phyloP scores from a whole-genome alignment of 1,140 invertebrate genomes.

The Aphis craccivora region DNA sequence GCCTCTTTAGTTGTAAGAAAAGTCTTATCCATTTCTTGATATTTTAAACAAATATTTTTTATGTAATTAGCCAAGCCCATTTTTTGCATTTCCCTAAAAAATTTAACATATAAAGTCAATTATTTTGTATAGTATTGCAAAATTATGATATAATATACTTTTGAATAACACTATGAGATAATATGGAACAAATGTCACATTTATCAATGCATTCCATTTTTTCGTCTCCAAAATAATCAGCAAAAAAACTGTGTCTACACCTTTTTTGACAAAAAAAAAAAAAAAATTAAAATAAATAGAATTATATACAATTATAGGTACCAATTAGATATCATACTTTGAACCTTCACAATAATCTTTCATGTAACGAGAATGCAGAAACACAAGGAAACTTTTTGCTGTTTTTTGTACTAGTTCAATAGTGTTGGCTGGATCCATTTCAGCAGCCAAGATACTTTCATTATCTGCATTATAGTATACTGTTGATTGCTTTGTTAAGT shows the following conservation, averaged over 20 bases:
- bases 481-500: conserved; percentile 71
- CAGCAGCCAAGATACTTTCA: conserved; percentile 78
- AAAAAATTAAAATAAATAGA: not conserved
- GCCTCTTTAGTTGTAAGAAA: not conserved
- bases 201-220: not conserved
- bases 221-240: conserved; percentile 79
- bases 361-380: conserved; percentile 70
- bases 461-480: conserved; percentile 69
- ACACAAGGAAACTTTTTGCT: conserved; percentile 73
- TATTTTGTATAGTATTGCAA: not conserved
- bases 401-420: conserved; percentile 67
- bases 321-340: conserved; percentile 65
- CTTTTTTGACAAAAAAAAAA: conserved; percentile 60
- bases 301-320: not conserved
- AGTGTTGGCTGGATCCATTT: conserved; percentile 67
- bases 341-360: conserved; percentile 78
- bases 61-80: not conserved
- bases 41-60: not conserved
- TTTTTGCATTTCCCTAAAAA: not conserved
- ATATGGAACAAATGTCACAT: not conserved
- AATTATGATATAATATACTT: not conserved
- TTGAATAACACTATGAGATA: not conserved
- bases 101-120: not conserved
- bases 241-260: conserved; percentile 78
- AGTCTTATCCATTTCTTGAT: not conserved